Conservation (phyloP, 1,140 invertebrate genomes). For the Micrasema minimum region DNA sequence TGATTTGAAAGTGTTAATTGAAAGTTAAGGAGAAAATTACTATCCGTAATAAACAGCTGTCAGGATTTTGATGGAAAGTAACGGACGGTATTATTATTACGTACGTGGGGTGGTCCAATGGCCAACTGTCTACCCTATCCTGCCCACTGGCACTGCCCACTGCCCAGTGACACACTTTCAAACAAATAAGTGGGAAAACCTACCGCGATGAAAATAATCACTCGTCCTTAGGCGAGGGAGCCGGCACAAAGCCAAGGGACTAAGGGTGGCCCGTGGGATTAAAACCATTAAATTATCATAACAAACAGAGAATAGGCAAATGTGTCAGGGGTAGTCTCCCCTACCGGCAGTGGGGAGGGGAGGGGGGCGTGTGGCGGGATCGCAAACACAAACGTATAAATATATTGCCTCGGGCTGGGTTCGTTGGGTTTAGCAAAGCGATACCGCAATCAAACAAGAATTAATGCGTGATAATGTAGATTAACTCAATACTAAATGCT, state of each 20-base stretch:
- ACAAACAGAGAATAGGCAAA: constrained; percentile 45
- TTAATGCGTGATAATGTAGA: constrained; percentile 28
- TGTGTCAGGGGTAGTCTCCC: constrained; percentile 21
- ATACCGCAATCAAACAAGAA: constrained; percentile 36
- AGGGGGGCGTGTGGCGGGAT: constrained; percentile 6
- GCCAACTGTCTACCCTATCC: constrained; percentile 7
- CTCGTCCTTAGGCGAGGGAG: constrained; percentile 21
- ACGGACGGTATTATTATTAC: background rate
- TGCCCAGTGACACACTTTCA: constrained; percentile 46
- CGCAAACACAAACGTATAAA: constrained; percentile 4
- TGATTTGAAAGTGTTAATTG: no score
- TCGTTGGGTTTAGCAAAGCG: constrained; percentile 11
- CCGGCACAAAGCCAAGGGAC: constrained; percentile 34
- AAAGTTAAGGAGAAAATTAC: no score
- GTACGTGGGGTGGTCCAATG: background rate
- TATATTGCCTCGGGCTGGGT: constrained; percentile 13
- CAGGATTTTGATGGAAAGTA: no score
- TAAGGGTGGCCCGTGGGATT: constrained; percentile 39
- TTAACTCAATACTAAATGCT: constrained; percentile 2
- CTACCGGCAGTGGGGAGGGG: background rate
- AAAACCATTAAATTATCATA: constrained; percentile 54
- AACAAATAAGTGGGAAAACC: constrained; percentile 27
- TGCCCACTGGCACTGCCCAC: constrained; percentile 42
- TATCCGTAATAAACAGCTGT: no score
- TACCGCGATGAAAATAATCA: constrained; percentile 36